Evolutionary conservation across 2,888 invertebrate species (phyloP), one percentile per base, ranked within the genome.

Genomic region (Hermodice carunculata): DNA sequence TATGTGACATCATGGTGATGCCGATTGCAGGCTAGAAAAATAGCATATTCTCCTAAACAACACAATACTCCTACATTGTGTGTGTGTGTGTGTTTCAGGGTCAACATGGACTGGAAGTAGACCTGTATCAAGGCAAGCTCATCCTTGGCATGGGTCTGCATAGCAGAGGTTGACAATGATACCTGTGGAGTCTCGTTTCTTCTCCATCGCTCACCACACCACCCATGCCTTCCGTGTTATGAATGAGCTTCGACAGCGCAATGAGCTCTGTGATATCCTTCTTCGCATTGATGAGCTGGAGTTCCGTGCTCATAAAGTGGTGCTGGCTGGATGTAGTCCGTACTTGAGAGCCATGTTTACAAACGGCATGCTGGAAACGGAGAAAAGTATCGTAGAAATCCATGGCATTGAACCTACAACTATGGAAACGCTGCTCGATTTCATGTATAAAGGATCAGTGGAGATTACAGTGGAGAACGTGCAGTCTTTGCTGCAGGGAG

Each of bases 261-360:
- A 75, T 22, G 74, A 79, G 54, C 67, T 84, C 1, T 83, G 84
- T 71, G 84, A 84, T 61, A 78, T 84, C 42, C 75, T 77, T 19
- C 66, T 84, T 3, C 75, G 76, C 48, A 78, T 83, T 0, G 81
- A 78, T 22, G 77, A 74, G 1, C 67, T 70, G 29, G 77, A 81
- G 57, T 84, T 82, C 62, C 77, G 75, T 37, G 83, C 82, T 2
- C 84, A 83, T 64, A 79, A 80, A 61, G 75, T 84, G 17, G 82
- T 84, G 22, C 68, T 84, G 29, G 82, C 82, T 17, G 82, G 84
- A 0, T 81, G 81, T 56, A 81, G 82, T 57, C 84, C 84, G 0
- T 83, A 84, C 64, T 69, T 84, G 11, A 76, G 81, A 37, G 84
- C 83, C 26, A 84, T 84, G 84, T 84, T 84, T 65, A 84, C 84